Evolutionary conservation across 2,113 vertebrate species (phyloP), one percentile per base, ranked within the genome.

Genomic region (Nycticryphes semicollaris): DNA sequence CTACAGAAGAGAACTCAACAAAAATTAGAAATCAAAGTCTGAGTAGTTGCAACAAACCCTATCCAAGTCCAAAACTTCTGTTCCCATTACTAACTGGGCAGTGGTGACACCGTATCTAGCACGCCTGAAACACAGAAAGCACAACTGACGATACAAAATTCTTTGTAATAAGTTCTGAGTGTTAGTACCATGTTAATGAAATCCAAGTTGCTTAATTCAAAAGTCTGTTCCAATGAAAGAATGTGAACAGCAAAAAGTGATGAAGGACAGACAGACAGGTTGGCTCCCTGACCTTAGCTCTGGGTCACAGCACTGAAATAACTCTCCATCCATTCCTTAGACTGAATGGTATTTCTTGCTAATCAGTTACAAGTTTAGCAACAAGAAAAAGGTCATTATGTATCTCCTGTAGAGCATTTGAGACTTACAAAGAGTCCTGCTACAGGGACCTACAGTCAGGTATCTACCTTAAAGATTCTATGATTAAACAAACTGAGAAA

Each of bases 101-200:
- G 16, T 28, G 39, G 14, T 76, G 72, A 41, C 47, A 51, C 13
- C 41, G 39, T 18, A 63, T 2, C 17, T 27, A 74, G 51, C 20
- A 37, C 0, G 0, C 8, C 51, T n/a, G 19, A 62, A 88, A 80
- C 23, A 73, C 15, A 22, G 0, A 0, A 57, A 92, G 24, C 31
- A 21, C 28, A 6, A 54, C 28, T 2, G 2, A 67, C 24, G 43
- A 63, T 1, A 59, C 8, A 5, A 13, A 35, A 39, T 2, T 33
- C 2, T 19, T 45, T 33, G 25, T 80, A 59, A 25, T 10, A 39
- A 47, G 12, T 25, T 83, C 62, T 56, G 23, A 56, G 15, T 39
- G 24, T 30, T 59, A 79, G 1, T n/a, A 53, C 6, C 16, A 7
- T 1, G 3, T 28, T 56, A 43, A 43, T 35, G 51, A 82, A 69